Conservation (phyloP, 2,797 vertebrate species). For the Picus viridis region DNA sequence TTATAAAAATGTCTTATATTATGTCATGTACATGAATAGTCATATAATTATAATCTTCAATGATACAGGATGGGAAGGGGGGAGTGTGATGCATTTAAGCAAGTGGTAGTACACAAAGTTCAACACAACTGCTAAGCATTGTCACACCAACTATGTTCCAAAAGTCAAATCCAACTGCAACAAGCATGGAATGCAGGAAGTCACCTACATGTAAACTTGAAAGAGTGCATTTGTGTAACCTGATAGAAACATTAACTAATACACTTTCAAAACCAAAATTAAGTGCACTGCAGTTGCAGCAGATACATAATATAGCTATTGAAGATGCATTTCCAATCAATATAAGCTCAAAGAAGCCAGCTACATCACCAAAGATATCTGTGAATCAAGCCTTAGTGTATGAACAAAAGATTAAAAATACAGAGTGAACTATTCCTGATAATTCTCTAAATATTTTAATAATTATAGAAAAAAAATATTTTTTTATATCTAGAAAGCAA, state of each 20-base stretch:
- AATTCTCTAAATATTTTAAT: background rate
- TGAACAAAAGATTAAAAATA: background rate
- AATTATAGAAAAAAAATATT: background rate
- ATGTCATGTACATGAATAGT: background rate
- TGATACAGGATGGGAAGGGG: background rate
- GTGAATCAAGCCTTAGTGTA: background rate
- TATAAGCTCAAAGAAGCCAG: background rate
- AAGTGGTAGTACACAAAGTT: background rate
- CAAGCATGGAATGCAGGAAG: background rate
- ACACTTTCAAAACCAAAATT: background rate
- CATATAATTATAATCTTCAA: background rate
- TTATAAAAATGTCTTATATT: background rate
- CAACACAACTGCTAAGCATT: background rate
- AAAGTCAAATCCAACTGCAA: background rate
- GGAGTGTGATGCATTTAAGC: background rate
- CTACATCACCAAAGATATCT: background rate
- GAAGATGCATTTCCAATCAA: background rate
- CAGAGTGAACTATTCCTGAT: background rate
- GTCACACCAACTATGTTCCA: background rate
- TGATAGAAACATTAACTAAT: background rate
- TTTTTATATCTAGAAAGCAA: background rate
- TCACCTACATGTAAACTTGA: background rate
- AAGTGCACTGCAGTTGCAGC: background rate
- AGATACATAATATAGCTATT: background rate
- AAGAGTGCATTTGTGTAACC: background rate